Percentiles rank a stretch among this genome's conserved stretches.
Conservation (phyloP, 2,113 vertebrate species). For the Cebidichthys violaceus region DNA sequence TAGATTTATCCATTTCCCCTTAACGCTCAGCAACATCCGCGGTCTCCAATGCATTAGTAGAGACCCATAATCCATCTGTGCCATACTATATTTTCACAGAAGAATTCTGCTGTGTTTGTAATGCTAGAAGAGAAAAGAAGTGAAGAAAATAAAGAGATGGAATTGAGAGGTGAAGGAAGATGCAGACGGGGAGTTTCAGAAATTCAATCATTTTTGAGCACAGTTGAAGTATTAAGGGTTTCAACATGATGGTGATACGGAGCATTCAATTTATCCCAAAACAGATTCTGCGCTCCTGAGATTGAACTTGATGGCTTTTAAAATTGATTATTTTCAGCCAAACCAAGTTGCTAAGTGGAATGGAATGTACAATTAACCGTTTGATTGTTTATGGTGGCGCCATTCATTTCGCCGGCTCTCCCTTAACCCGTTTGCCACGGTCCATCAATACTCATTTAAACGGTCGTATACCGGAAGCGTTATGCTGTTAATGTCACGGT, state of each 20-base stretch:
- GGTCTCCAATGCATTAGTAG: conserved; percentile 57
- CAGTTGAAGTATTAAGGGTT: conserved; percentile 50
- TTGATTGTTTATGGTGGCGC: conserved; percentile 64
- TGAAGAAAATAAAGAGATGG: conserved; percentile 15
- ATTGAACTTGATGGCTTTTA: conserved; percentile 53
- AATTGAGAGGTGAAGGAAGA: conserved; percentile 43
- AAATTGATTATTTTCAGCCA: conserved; percentile 63
- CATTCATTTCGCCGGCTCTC: conserved; percentile 55
- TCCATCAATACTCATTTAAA: conserved; percentile 66
- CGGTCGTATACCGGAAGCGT: conserved; percentile 46
- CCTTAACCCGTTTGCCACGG: conserved; percentile 55
- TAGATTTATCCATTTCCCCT: conserved; percentile 56
- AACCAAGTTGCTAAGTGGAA: conserved; percentile 60
- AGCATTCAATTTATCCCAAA: conserved; percentile 49
- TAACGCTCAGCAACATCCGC: conserved; percentile 48
- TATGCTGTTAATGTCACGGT: conserved; percentile 57
- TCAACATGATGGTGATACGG: conserved; percentile 40
- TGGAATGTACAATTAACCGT: conserved; percentile 66
- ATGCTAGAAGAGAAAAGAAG: conserved; percentile 43
- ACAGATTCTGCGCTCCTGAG: conserved; percentile 30
- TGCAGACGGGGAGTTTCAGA: conserved; percentile 19
- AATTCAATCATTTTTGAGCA: conserved; percentile 58
- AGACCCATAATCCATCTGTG: conserved; percentile 74
- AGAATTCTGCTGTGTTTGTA: conserved; percentile 56
- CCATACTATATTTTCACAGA: conserved; percentile 49